phyloP scores from a whole-genome alignment of 2,888 invertebrate species.

The Prosapia bicincta region DNA sequence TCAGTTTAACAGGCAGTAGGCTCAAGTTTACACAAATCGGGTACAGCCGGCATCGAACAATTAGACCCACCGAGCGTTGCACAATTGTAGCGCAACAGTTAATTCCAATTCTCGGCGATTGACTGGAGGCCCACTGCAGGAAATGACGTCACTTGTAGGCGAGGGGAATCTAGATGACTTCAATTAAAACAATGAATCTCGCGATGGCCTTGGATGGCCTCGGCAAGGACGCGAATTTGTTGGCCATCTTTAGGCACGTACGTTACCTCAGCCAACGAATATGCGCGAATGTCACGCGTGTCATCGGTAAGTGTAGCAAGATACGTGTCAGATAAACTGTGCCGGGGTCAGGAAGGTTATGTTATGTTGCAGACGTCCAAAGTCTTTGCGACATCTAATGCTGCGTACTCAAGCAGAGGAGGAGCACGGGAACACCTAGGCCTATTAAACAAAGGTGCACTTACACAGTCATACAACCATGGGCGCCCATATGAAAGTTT shows the following conservation, averaged over 20 bases:
- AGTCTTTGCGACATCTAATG: too few species aligned
- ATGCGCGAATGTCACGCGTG: not conserved
- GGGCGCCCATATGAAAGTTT: too few species aligned
- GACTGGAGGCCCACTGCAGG: not conserved
- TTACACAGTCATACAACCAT: too few species aligned
- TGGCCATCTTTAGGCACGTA: not conserved
- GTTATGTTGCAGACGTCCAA: too few species aligned
- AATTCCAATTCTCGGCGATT: not conserved
- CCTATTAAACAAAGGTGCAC: too few species aligned
- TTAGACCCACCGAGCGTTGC: not conserved
- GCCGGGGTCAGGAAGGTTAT: too few species aligned
- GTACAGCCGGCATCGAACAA: too few species aligned
- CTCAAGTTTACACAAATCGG: too few species aligned
- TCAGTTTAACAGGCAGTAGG: too few species aligned
- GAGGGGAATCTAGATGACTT: not conserved
- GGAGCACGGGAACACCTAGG: too few species aligned
- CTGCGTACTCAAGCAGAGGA: too few species aligned
- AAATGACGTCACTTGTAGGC: not conserved
- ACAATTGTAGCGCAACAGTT: not conserved
- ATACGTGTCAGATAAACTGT: not conserved
- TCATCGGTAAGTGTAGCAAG: not conserved
- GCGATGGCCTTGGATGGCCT: not conserved
- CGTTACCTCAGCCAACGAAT: not conserved
- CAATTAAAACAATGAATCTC: not conserved
- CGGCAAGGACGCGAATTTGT: not conserved